phyloP scores from a whole-genome alignment of 2,113 vertebrate species.

The Sinocyclocheilus anshuiensis region DNA sequence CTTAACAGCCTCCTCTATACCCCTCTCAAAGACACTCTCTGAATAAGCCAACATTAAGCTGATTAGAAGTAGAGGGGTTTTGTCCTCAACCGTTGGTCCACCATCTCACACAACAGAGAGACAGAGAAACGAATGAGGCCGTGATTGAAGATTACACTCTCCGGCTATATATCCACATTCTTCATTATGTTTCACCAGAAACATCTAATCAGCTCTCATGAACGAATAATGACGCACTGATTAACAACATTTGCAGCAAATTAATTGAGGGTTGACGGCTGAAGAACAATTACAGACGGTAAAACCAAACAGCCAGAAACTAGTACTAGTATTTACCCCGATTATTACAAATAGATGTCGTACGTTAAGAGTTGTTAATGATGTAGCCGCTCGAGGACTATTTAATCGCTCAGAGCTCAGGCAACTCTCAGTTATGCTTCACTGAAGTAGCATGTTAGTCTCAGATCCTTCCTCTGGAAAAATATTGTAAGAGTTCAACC shows the following conservation, averaged over 20 bases:
- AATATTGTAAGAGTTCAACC: not conserved
- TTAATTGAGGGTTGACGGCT: not conserved
- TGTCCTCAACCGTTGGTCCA: constrained; percentile 73
- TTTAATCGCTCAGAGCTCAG: not conserved
- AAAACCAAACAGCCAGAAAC: not conserved
- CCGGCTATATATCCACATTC: constrained; percentile 13
- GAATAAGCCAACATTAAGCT: constrained; percentile 77
- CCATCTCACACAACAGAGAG: constrained; percentile 59
- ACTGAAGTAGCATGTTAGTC: not conserved
- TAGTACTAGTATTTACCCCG: not conserved
- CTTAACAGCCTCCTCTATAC: constrained; percentile 77
- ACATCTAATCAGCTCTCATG: constrained; percentile 58
- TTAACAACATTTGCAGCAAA: constrained; percentile 41
- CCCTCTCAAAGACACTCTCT: constrained; percentile 73
- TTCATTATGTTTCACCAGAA: constrained; percentile 55
- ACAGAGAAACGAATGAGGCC: no score
- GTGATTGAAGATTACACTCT: not conserved
- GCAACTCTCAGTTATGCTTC: not conserved
- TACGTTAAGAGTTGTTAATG: not conserved
- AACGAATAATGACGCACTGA: constrained; percentile 42
- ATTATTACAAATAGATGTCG: not conserved
- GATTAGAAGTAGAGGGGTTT: constrained; percentile 78
- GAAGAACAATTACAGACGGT: not conserved
- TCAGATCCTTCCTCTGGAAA: not conserved
- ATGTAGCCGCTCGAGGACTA: not conserved